phyloP scores from a whole-genome alignment of 2,113 vertebrate species.

The Myrmecobius fasciatus region DNA sequence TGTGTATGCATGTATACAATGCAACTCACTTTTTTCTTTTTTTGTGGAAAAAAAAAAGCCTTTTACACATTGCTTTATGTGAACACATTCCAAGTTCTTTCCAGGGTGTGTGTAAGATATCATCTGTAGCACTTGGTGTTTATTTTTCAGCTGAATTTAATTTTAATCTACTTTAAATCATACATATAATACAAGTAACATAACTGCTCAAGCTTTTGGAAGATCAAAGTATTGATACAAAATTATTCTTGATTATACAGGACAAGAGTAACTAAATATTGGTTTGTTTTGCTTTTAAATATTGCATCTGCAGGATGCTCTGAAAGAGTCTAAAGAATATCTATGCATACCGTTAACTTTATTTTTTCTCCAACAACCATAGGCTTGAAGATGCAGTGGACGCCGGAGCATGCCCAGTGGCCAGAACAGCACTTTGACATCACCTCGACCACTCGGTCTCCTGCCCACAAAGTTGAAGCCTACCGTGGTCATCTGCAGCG shows the following conservation, averaged over 20 bases:
- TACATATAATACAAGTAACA: neutral
- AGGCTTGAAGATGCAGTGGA: conserved; percentile 99
- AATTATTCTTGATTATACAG: conserved; percentile 1
- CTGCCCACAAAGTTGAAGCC: conserved; percentile 98
- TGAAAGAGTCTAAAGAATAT: conserved; percentile 8
- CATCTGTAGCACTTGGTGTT: conserved; percentile 17
- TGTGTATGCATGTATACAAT: neutral
- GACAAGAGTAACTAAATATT: conserved; percentile 43
- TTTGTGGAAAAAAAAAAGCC: conserved; percentile 4
- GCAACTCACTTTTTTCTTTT: conserved; percentile 1
- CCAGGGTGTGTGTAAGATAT: conserved; percentile 32
- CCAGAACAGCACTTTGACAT: conserved; percentile 99
- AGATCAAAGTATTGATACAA: neutral
- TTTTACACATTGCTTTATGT: conserved; percentile 29
- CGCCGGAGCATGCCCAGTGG: conserved; percentile 99
- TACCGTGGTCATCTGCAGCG: conserved; percentile 97
- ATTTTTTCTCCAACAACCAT: conserved; percentile 50
- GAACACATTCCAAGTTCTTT: neutral
- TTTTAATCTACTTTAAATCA: conserved; percentile 28
- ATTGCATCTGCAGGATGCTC: conserved; percentile 55
- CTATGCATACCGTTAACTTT: conserved; percentile 64
- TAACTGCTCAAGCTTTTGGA: neutral
- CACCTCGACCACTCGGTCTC: conserved; percentile 97
- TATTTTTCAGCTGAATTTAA: conserved; percentile 11
- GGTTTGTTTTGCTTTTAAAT: conserved; percentile 71